These are phyloP conservation scores for Sepiola atlantica DNA, from an alignment of 2,888 invertebrate species.

Conservation along the genomic window DNA sequence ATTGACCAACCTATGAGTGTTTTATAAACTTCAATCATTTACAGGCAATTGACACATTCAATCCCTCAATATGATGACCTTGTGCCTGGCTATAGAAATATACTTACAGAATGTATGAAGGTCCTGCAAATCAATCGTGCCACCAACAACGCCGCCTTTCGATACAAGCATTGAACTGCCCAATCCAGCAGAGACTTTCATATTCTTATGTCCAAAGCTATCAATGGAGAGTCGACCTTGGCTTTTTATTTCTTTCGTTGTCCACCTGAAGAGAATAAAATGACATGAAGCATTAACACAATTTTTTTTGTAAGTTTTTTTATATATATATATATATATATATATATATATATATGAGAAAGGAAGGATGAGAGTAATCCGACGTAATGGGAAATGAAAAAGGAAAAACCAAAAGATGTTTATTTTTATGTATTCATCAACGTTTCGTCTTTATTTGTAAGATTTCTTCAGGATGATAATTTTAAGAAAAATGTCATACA, in stretches of 20 bases:
- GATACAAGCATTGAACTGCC: conserved; percentile 94
- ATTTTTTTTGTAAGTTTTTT: background rate
- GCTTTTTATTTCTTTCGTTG: conserved; percentile 92
- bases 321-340: no score
- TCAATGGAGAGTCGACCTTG: conserved; percentile 94
- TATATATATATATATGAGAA: no score
- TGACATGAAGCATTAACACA: background rate
- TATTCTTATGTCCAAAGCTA: conserved; percentile 93
- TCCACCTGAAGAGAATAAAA: conserved; percentile 80
- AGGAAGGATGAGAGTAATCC: no score
- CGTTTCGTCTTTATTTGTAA: no score
- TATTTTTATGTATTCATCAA: no score
- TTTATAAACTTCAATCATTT: no score
- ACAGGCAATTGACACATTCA: background rate
- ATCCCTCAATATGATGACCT: background rate
- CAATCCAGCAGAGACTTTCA: conserved; percentile 90
- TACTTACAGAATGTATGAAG: conserved; percentile 84
- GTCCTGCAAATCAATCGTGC: conserved; percentile 91
- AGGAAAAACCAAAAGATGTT: no score
- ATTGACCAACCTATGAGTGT: no score
- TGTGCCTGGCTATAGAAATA: background rate
- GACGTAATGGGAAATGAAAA: no score
- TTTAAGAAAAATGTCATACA: no score
- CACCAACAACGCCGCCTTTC: conserved; percentile 97
- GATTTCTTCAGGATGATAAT: no score